These are phyloP conservation scores for Neopipo cinnamomea DNA, from an alignment of 2,113 vertebrate species.

Conservation along the genomic window DNA sequence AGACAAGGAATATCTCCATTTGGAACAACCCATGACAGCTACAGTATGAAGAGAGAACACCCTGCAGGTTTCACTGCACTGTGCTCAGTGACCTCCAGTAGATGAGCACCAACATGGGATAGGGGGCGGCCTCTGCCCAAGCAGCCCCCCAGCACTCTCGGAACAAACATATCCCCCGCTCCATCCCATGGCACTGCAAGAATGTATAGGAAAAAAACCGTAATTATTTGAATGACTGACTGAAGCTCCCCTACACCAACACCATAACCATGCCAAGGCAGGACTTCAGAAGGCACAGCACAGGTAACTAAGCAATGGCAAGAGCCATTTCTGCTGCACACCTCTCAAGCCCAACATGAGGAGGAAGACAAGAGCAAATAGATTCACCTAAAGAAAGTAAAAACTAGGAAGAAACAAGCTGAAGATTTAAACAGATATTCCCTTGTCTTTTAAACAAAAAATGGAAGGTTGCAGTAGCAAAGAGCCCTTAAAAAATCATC, in stretches of 20 bases:
- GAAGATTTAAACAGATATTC: neutral
- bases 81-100: neutral
- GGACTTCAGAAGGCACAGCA: neutral
- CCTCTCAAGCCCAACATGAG: neutral
- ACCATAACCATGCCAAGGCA: neutral
- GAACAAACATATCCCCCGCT: neutral
- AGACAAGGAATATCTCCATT: neutral
- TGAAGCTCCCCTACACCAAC: neutral
- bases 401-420: neutral
- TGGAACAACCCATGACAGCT: neutral
- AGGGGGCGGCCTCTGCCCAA: accelerated
- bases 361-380: neutral
- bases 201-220: neutral
- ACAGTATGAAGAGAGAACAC: neutral
- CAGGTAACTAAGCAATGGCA: neutral
- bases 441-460: neutral
- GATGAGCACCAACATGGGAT: neutral
- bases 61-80: neutral
- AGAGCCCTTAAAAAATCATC: neutral
- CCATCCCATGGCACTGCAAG: neutral
- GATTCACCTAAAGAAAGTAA: neutral
- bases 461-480: neutral
- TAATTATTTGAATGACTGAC: neutral
- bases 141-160: accelerated
- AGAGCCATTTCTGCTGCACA: neutral